Base-by-base conservation (phyloP, 2,888 invertebrate genomes). In the Himalopsyche anomala region DNA sequence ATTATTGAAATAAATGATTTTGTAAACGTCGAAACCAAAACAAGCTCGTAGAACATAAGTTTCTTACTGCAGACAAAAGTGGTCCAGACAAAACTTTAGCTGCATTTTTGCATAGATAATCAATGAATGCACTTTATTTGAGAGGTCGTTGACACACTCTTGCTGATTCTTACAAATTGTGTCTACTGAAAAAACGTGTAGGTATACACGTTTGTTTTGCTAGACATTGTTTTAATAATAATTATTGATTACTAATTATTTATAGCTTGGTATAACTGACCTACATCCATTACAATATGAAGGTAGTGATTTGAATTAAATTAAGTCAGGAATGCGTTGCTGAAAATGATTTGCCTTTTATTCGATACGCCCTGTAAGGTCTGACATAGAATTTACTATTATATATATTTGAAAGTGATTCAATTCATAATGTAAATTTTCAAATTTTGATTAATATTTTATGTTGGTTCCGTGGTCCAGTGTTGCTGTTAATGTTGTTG, bases 101-200 rank as follows among this genome's bases (percentile, higher is more conserved):
- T 62, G 62, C 62, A 62, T 19, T 62, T 62, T 62, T 62, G 62
- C 62, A 62, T 62, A 62, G 62, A 28, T 62, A 62, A 62, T 62
- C 62, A 15, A 51, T 51, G 51, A 51, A 62, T 62, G 62, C 62
- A 62, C 62, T 19, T 62, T 62, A 19, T 62, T 11, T n/a, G 62
- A n/a, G 19, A 62, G 62, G 62, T 62, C 62, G 8, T 62, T 62
- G 62, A 62, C 62, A n/a, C 56, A 19, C 19, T 62, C 2, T 19
- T 62, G 62, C 62, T 62, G 62, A 62, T 19, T 62, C n/a, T 62
- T 19, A 19, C 15, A 62, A 19, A 62, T 62, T 1, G 19, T 19
- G 62, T 62, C 62, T 62, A 62, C 62, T 19, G 28, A 28, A 62
- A 62, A 62, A 62, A 11, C 62, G 62, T 62, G 62, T 62, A 62